Evolutionary conservation across 2,113 vertebrate genomes (phyloP).

Genomic region (Ramphastos sulfuratus): DNA sequence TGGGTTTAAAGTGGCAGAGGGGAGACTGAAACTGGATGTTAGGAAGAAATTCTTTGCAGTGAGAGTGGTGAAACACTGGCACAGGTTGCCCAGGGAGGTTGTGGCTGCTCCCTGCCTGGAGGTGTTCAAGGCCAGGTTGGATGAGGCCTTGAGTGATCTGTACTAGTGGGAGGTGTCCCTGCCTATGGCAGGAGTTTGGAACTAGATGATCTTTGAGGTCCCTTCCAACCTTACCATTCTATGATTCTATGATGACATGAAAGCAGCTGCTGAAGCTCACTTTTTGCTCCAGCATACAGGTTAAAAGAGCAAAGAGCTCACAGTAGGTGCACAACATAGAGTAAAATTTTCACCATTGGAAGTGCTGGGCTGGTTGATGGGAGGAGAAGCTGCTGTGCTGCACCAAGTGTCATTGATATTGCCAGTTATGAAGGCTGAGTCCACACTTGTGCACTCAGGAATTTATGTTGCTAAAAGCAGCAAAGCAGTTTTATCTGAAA

Average conservation of each 20-base stretch:
- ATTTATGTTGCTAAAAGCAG: background rate
- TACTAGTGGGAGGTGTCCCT: too few species aligned
- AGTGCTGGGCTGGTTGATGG: background rate
- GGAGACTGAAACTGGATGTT: too few species aligned
- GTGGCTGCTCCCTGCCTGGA: too few species aligned
- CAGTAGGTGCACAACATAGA: background rate
- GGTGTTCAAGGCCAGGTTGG: too few species aligned
- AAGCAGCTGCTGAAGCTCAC: background rate
- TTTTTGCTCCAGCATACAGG: background rate
- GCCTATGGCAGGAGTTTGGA: too few species aligned
- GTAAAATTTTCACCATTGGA: background rate
- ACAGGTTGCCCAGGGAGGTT: too few species aligned
- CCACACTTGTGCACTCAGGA: background rate
- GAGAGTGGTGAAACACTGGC: too few species aligned
- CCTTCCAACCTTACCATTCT: too few species aligned
- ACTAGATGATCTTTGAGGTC: too few species aligned
- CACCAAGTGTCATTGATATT: background rate
- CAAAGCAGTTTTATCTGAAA: background rate
- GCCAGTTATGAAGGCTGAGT: background rate
- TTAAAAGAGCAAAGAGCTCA: background rate
- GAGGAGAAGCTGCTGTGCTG: background rate
- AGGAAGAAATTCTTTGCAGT: too few species aligned
- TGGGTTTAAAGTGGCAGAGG: too few species aligned
- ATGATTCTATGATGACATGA: background rate
- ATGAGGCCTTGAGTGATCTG: too few species aligned